These are phyloP conservation scores for Lysandra bellargus DNA, from an alignment of 2,888 invertebrate genomes.

Conservation along the genomic window DNA sequence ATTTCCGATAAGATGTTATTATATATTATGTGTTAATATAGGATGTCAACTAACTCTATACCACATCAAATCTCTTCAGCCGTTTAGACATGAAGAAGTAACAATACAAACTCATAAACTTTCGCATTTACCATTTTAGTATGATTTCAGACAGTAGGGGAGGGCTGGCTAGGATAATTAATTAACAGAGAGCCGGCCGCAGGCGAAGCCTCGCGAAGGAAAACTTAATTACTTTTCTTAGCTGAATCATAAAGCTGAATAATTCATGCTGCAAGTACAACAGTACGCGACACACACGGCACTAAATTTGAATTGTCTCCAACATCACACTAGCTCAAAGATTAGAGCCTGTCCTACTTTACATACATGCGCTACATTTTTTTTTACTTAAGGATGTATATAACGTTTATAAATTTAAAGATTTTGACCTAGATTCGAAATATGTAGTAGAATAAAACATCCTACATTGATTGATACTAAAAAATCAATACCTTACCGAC, in stretches of 20 bases:
- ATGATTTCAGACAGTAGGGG: slow-evolving; percentile 60
- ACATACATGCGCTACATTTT: neutral
- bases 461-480: too few species aligned
- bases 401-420: too few species aligned
- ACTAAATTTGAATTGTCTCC: slow-evolving; percentile 56
- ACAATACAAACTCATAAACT: too few species aligned
- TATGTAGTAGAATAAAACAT: too few species aligned
- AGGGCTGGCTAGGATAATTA: slow-evolving; percentile 66
- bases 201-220: slow-evolving; percentile 61
- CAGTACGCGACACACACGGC: slow-evolving; percentile 44
- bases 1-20: too few species aligned
- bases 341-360: slow-evolving; percentile 1
- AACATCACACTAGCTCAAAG: slow-evolving; percentile 41
- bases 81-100: too few species aligned
- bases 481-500: too few species aligned
- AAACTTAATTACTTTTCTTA: slow-evolving; percentile 74
- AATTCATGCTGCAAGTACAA: slow-evolving; percentile 59
- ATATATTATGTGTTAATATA: too few species aligned
- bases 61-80: too few species aligned
- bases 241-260: slow-evolving; percentile 68
- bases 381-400: neutral
- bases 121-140: too few species aligned
- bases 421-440: too few species aligned
- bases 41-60: too few species aligned
- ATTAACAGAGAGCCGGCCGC: slow-evolving; percentile 66